Percentiles rank a stretch among this genome's conserved stretches.
Conservation (phyloP, 2,113 vertebrate genomes). For the Plestiodon gilberti region DNA sequence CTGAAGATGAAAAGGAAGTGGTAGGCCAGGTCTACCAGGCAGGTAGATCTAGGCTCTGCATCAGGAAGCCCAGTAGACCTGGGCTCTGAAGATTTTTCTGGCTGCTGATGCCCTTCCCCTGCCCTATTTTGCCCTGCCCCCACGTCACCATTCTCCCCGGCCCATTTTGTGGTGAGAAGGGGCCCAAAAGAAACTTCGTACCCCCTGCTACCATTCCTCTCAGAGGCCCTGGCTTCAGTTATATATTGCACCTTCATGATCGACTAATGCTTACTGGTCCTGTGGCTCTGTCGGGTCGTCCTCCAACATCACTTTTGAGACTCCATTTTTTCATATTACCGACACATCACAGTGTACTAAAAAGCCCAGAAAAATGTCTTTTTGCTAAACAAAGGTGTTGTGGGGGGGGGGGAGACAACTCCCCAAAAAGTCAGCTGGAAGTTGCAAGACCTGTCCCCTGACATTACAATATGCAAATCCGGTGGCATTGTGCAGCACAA, state of each 20-base stretch:
- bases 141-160: too few species aligned
- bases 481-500: neutral
- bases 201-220: too few species aligned
- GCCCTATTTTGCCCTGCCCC: too few species aligned
- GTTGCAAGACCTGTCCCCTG: neutral
- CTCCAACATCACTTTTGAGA: neutral
- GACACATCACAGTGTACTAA: neutral
- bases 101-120: too few species aligned
- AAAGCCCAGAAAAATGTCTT: neutral
- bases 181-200: too few species aligned
- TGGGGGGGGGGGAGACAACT: neutral
- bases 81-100: too few species aligned
- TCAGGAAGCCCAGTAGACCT: too few species aligned
- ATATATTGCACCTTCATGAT: neutral
- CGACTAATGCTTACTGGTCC: neutral
- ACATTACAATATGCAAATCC: neutral
- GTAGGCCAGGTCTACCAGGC: too few species aligned
- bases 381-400: neutral
- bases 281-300: neutral
- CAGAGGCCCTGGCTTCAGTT: too few species aligned
- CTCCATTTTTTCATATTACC: neutral
- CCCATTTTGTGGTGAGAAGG: too few species aligned
- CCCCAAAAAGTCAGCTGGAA: neutral
- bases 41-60: too few species aligned
- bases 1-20: too few species aligned